Evolutionary conservation across 2,797 vertebrate species (phyloP), one percentile per base, ranked within the genome.

Genomic region (Semaprochilodus insignis): DNA sequence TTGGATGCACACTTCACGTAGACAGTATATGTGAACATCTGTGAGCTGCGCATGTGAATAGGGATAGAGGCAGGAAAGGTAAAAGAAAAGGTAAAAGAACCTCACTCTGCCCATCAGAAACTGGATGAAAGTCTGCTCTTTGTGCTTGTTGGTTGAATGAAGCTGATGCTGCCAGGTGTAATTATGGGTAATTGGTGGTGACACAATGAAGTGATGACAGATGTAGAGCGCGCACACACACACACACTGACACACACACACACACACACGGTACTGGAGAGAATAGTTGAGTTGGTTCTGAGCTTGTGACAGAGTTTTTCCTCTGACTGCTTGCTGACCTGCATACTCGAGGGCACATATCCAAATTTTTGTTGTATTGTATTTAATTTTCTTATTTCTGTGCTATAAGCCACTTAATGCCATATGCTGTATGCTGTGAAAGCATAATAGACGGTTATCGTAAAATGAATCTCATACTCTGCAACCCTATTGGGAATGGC

Each of bases 181-280:
- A 94, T 95, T 94, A 94, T 74, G 87, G 88, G 90, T 93, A 94
- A 94, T 93, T 92, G 91, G 89, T 93, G 90, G 89, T 70, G 85
- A 90, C 90, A 94, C 93, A 95, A 94, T 94, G 84, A 91, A 87
- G 89, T 57, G 92, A 93, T 91, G 93, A 94, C 91, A 94, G 89
- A 89, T 88, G 88, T 88, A 88, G 86, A 87, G 86, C 67, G 65
- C 62, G 78, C 34, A 87, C 67, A 75, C 74, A 78, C 71, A 83
- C 8, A 83, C 57, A 74, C 69, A 80, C 55, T 65, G 78, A 60
- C 78, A 76, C 62, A 60, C 74, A 69, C 81, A 82, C 44, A 74
- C 75, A 66, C 60, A 78, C 65, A 69, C 77, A 70, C 44, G 23
- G 75, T 73, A 52, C 36, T 51, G 34, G 19, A 85, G 48, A 81